Percentiles rank a stretch among this genome's conserved stretches.
Evolutionary conservation across 2,113 vertebrate species (phyloP).

Genomic region (Sula dactylatra): DNA sequence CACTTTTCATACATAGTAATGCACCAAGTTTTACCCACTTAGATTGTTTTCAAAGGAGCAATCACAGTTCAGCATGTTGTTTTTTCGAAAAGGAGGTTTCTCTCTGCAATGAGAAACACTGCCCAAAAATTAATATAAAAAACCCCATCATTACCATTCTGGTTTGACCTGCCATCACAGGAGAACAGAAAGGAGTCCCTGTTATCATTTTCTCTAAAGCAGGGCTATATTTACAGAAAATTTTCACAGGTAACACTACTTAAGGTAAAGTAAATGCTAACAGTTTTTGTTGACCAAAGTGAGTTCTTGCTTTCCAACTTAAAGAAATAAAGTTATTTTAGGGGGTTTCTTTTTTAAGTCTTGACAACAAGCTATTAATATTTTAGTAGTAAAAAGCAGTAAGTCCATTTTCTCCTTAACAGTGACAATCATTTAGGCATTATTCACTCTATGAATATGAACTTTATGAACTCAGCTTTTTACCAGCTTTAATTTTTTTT

Average conservation of each 20-base stretch:
- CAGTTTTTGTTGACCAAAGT: not conserved
- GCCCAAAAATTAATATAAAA: not conserved
- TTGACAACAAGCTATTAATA: not conserved
- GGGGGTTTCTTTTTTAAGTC: not conserved
- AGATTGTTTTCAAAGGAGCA: not conserved
- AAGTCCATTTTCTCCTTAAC: not conserved
- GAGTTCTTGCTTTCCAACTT: not conserved
- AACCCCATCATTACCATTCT: not conserved
- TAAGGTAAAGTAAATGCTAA: not conserved
- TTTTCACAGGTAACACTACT: not conserved
- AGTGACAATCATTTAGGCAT: not conserved
- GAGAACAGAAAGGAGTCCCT: not conserved
- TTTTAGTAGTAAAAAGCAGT: not conserved
- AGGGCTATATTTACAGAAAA: not conserved
- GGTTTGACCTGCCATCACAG: not conserved
- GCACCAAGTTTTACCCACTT: not conserved
- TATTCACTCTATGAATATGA: not conserved
- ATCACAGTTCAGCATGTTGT: not conserved
- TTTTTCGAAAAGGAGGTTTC: not conserved
- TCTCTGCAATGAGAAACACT: not conserved
- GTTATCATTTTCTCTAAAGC: not conserved
- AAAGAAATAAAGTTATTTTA: not conserved
- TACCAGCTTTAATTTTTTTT: not conserved
- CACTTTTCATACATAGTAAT: not conserved
- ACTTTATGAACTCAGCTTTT: not conserved